phyloP scores from a whole-genome alignment of 2,797 vertebrate genomes.

The Argentina silus region DNA sequence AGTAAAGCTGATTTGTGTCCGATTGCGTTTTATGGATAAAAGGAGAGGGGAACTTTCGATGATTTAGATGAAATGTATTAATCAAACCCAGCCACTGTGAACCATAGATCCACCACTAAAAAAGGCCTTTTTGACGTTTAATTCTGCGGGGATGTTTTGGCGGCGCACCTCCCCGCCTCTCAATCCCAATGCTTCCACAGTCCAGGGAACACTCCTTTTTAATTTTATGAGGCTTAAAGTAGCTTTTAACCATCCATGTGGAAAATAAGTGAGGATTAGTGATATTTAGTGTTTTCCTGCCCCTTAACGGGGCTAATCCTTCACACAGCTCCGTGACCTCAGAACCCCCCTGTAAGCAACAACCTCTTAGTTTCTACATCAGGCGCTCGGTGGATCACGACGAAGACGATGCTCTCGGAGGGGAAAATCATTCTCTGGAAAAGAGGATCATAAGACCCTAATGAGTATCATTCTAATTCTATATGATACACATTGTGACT shows the following conservation, averaged over 20 bases:
- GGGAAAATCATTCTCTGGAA: too few species aligned
- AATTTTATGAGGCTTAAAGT: constrained; percentile 98
- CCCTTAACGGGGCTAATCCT: constrained; percentile 90
- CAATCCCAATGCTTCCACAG: constrained; percentile 85
- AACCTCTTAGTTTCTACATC: too few species aligned
- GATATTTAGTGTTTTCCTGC: constrained; percentile 99
- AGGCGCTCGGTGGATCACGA: not conserved
- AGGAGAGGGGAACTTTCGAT: constrained; percentile 94
- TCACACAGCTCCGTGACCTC: constrained; percentile 82
- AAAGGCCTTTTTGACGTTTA: constrained; percentile 98
- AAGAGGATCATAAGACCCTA: too few species aligned
- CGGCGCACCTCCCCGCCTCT: constrained; percentile 79
- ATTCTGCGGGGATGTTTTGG: constrained; percentile 98
- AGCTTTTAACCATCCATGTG: constrained; percentile 97
- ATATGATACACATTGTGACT: too few species aligned
- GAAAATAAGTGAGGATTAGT: constrained; percentile 98
- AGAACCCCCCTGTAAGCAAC: constrained; percentile 27
- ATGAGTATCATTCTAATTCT: too few species aligned
- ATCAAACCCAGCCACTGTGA: constrained; percentile 99
- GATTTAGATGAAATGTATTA: constrained; percentile 99
- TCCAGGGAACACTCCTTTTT: constrained; percentile 90
- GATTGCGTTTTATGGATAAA: constrained; percentile 99
- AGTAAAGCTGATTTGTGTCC: constrained; percentile 99
- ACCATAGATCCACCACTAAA: constrained; percentile 98
- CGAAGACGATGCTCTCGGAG: not conserved